Percentiles rank a stretch among this genome's conserved stretches.
Conservation (phyloP, 2,113 vertebrate genomes). For the Hydrolagus affinis region DNA sequence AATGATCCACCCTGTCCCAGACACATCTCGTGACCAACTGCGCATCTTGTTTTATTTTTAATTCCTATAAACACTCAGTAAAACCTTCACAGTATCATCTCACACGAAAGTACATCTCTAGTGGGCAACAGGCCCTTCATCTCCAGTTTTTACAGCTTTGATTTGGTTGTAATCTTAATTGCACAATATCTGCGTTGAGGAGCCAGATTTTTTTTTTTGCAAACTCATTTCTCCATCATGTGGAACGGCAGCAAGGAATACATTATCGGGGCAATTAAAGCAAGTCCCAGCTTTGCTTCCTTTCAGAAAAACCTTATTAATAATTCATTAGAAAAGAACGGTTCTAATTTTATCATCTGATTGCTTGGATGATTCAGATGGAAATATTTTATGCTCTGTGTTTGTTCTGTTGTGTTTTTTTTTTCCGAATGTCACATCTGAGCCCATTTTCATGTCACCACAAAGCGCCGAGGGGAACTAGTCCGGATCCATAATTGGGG, state of each 20-base stretch:
- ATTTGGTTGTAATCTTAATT: conserved; percentile 11
- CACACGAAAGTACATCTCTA: too few relatives aligned
- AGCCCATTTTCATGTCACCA: not conserved
- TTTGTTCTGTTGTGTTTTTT: not conserved
- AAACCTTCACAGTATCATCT: too few relatives aligned
- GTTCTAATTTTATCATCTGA: conserved; percentile 7
- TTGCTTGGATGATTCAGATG: not conserved
- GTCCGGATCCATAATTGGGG: conserved; percentile 15
- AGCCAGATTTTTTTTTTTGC: conserved; percentile 3
- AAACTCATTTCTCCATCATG: not conserved
- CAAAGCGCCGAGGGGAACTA: not conserved
- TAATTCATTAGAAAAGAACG: not conserved
- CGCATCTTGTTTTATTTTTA: not conserved
- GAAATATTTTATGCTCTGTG: not conserved
- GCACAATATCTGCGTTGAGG: not conserved
- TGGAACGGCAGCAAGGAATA: not conserved
- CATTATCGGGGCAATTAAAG: not conserved
- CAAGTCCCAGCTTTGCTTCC: not conserved
- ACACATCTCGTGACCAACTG: not conserved
- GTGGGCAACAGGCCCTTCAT: too few relatives aligned
- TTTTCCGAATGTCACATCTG: not conserved
- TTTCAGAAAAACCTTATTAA: not conserved
- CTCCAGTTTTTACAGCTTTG: not conserved
- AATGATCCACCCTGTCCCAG: too few relatives aligned
- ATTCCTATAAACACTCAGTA: not conserved